Evolutionary conservation across 2,113 vertebrate species (phyloP), one percentile per base, ranked within the genome.

Genomic region (Pollimyrus isidori): DNA sequence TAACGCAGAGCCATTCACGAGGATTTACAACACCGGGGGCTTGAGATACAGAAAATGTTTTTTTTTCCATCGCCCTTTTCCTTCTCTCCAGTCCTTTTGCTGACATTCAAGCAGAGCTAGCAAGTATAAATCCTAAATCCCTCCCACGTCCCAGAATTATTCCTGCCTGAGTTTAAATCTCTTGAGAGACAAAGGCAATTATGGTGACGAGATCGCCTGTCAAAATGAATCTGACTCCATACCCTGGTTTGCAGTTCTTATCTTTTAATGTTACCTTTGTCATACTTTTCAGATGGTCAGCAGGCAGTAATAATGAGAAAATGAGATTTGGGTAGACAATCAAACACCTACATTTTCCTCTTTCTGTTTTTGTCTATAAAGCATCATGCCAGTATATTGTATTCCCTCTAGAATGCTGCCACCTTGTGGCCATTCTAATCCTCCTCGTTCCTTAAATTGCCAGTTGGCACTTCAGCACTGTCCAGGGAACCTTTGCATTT

Each of bases 111-210:
- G 80, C 53, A 89, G 69, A 89, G 11, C 73, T 89, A 49, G 69
- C 48, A n/a, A 23, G 49, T 48, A 82, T 82, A 82, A 82, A 82
- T 89, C 69, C 62, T 83, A 42, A 89, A 82, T 89, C 83, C 73
- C 85, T 76, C 73, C 52, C 90, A 89, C 76, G 35, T 62, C 39
- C 45, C 88, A 76, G 88, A 89, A 90, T 90, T 89, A 89, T 89
- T 89, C 46, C 73, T 73, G 49, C 82, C 90, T 89, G 88, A 30
- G 23, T 89, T 89, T 69, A 88, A 89, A 89, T 89, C 90, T 89
- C 82, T 52, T 65, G 39, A 50, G 86, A 89, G 87, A 91, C 88
- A 91, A 88, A 83, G 30, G 89, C 90, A 87, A 89, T 89, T 89
- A 89, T 62, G 86, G 39, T 21, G 83, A 89, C 19, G 65, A 52